phyloP scores from a whole-genome alignment of 2,113 vertebrate species.

The Cebus imitator region DNA sequence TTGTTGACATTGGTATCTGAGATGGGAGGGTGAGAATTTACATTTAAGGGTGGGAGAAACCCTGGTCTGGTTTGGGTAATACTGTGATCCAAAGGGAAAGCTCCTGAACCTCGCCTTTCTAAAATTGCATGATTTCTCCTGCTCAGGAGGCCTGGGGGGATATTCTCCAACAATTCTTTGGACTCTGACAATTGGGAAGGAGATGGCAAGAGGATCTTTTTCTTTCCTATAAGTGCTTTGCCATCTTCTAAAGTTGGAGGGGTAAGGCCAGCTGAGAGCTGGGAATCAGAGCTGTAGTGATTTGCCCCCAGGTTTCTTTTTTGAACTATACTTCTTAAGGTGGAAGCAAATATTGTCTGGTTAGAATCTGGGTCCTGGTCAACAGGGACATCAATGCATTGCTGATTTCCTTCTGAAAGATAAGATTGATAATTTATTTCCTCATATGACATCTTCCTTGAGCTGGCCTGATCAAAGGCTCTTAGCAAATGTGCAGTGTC shows the following conservation, averaged over 20 bases:
- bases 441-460: slow-evolving; percentile 89
- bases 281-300: slow-evolving; percentile 92
- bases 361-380: slow-evolving; percentile 83
- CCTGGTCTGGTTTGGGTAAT: slow-evolving; percentile 84
- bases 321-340: slow-evolving; percentile 87
- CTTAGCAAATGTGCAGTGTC: slow-evolving; percentile 84
- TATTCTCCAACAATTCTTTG: slow-evolving; percentile 86
- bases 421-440: slow-evolving; percentile 84
- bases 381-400: slow-evolving; percentile 73
- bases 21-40: slow-evolving; percentile 84
- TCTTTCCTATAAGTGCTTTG: slow-evolving; percentile 84
- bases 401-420: slow-evolving; percentile 83
- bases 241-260: slow-evolving; percentile 72
- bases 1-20: slow-evolving; percentile 84
- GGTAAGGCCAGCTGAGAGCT: slow-evolving; percentile 79
- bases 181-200: slow-evolving; percentile 84
- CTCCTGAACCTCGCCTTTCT: slow-evolving; percentile 87
- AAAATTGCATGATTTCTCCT: slow-evolving; percentile 80
- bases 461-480: slow-evolving; percentile 81
- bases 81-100: slow-evolving; percentile 85
- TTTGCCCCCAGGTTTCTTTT: slow-evolving; percentile 87
- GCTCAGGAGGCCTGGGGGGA: slow-evolving; percentile 60
- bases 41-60: slow-evolving; percentile 90
- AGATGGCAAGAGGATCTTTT: slow-evolving; percentile 84
- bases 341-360: slow-evolving; percentile 86